phyloP scores from a whole-genome alignment of 2,888 invertebrate species.

The Lepidocyrtoides sp. region DNA sequence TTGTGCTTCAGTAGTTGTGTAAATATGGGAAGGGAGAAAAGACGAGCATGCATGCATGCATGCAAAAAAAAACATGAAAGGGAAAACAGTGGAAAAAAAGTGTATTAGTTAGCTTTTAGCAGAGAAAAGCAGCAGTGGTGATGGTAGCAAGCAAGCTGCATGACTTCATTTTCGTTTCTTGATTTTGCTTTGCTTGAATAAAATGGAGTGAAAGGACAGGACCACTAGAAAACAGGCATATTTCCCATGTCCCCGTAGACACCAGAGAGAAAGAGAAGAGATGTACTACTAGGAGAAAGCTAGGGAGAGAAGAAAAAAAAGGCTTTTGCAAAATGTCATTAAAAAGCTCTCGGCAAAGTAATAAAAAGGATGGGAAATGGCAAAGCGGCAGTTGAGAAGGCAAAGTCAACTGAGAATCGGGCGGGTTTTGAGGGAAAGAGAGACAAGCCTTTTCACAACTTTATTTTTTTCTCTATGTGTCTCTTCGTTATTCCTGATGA shows the following conservation, averaged over 20 bases:
- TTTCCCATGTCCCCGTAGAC: constrained; percentile 17
- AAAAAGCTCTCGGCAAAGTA: constrained; percentile 45
- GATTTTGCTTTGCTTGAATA: not conserved
- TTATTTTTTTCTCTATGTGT: not conserved
- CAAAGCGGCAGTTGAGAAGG: not conserved
- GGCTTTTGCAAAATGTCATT: constrained; percentile 50
- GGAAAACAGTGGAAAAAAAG: not conserved
- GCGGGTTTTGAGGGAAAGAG: not conserved
- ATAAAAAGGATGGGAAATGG: constrained; percentile 1
- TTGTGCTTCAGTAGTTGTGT: not conserved
- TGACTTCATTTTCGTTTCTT: constrained; percentile 18
- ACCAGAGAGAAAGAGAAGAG: not conserved
- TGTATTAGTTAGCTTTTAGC: constrained; percentile 1
- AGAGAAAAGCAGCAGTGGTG: too few species aligned
- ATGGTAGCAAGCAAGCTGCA: too few species aligned
- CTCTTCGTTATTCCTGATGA: too few species aligned
- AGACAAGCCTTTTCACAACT: too few species aligned
- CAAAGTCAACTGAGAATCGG: not conserved
- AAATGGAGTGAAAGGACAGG: not conserved
- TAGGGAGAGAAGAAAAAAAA: constrained; percentile 24
- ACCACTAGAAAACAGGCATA: not conserved
- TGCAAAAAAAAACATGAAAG: not conserved
- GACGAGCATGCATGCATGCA: too few species aligned
- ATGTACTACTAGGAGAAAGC: too few species aligned
- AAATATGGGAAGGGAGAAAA: not conserved